Evolutionary conservation across 2,113 vertebrate genomes (phyloP), one percentile per base, ranked within the genome.

Genomic region (Thunnus maccoyii): DNA sequence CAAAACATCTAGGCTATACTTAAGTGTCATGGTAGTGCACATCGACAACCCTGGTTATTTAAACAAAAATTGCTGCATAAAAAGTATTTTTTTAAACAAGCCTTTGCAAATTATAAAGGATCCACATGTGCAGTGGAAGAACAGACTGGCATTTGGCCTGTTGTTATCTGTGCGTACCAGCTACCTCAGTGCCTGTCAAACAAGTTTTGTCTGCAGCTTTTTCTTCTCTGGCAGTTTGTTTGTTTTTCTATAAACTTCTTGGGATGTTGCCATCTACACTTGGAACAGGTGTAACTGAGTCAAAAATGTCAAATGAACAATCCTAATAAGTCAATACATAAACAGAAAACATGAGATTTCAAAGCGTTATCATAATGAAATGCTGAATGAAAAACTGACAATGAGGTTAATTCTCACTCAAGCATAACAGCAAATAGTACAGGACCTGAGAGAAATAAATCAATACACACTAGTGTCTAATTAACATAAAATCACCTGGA

Each of bases 401-500:
- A 4, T 16, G 62, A 81, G 80, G 68, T 78, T 78, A 50, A 52
- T 41, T 61, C 41, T 75, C 25, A 55, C 60, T 68, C 20, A 67
- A 65, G 54, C 22, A 54, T 44, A 63, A 46, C 58, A 48, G 48
- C 68, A 66, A 74, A 52, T 11, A 22, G 14, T 16, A 62, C 20
- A 72, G 30, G 51, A 56, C 56, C 54, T 72, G 15, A 44, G 64
- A 83, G 52, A 84, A 71, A 77, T 76, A 72, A 85, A 83, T 91
- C 87, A 64, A 92, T 88, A 83, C 64, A 78, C 66, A 54, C 27
- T 18, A 25, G 61, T 74, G 79, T 76, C 78, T 80, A 85, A 93
- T 88, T 90, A 86, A 76, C 79, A 88, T 85, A 72, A 83, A 76
- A 80, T 80, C 13, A 18, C 30, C 50, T 72, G n/a, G 64, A 76